A percentile compares a stretch with the other conserved stretches of the same genome.
phyloP scores from a whole-genome alignment of 1,140 invertebrate genomes.

The Drosophila kohkoa region DNA sequence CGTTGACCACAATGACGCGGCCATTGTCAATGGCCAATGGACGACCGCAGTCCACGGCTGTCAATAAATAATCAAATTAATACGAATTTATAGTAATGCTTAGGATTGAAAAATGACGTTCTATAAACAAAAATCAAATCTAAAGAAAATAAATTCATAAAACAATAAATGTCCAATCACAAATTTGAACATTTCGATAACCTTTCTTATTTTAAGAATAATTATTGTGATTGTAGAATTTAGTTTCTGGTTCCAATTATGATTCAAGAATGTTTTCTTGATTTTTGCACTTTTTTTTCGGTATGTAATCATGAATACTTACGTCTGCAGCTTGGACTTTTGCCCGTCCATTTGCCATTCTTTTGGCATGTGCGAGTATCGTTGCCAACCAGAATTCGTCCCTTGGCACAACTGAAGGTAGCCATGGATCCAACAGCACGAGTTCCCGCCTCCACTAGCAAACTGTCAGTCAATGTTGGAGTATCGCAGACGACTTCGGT shows the following conservation, averaged over 20 bases:
- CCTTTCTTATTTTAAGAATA: no score
- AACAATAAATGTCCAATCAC: no score
- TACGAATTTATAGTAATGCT: no score
- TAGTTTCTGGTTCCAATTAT: no score
- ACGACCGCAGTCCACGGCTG: conserved; percentile 92
- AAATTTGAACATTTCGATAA: no score
- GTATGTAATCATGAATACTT: conserved; percentile 80
- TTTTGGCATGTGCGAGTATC: conserved; percentile 90
- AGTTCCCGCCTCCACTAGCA: conserved; percentile 86
- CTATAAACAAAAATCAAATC: no score
- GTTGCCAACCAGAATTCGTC: conserved; percentile 92
- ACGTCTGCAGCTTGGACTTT: conserved; percentile 92
- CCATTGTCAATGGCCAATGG: conserved; percentile 93
- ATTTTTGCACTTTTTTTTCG: neutral
- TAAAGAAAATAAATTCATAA: no score
- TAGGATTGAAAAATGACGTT: no score
- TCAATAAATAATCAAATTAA: no score
- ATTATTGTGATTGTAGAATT: no score
- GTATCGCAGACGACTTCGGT: conserved; percentile 92
- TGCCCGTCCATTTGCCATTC: conserved; percentile 93
- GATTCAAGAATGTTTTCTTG: no score
- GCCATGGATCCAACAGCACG: conserved; percentile 89
- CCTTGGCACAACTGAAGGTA: conserved; percentile 92
- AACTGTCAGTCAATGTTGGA: conserved; percentile 87
- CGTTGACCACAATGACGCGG: conserved; percentile 93